Evolutionary conservation across 2,797 vertebrate genomes (phyloP), one percentile per base, ranked within the genome.

Genomic region (Cynopterus sphinx): DNA sequence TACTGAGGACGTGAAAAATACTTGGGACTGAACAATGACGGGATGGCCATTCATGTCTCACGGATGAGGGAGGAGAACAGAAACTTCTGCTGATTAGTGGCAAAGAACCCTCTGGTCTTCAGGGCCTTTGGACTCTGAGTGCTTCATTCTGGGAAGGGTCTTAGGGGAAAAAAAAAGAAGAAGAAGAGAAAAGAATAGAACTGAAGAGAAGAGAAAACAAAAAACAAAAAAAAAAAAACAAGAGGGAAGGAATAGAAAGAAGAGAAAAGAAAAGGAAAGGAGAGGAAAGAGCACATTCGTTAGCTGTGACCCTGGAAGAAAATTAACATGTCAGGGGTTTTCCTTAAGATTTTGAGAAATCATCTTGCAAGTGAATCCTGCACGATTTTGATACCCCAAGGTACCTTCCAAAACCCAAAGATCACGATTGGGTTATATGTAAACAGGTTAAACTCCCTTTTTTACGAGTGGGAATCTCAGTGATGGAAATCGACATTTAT

Each of bases 401-500:
- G 90, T 49, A 36, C 74, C 81, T 51, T 86, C 95, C 89, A 96
- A 96, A 97, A 97, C 39, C 12, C 24, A 61, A 61, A 94, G 87
- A 71, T 70, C 90, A 41, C 79, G 88, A 79, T 61, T 86, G 43
- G 53, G 65, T 90, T 96, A 93, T 90, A 82, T 81, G 84, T 91
- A 68, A 24, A 75, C 8, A 87, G 63, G 68, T 46, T 75, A 94
- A 90, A 85, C 55, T 88, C 94, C 84, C 3, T 63, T 91, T 94
- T 89, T 55, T 59, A 73, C 82, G 95, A 96, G 95, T 95, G 96
- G 90, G 75, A 94, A 93, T 97, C 96, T 96, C 96, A 97, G 96
- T 96, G 96, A 96, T 96, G 90, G 96, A 98, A 97, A 97, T 91
- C 65, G 96, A 70, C 0, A 0, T 96, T 84, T 93, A 0, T 96